phyloP scores from a whole-genome alignment of 2,888 invertebrate genomes.

The Gari tellinella region DNA sequence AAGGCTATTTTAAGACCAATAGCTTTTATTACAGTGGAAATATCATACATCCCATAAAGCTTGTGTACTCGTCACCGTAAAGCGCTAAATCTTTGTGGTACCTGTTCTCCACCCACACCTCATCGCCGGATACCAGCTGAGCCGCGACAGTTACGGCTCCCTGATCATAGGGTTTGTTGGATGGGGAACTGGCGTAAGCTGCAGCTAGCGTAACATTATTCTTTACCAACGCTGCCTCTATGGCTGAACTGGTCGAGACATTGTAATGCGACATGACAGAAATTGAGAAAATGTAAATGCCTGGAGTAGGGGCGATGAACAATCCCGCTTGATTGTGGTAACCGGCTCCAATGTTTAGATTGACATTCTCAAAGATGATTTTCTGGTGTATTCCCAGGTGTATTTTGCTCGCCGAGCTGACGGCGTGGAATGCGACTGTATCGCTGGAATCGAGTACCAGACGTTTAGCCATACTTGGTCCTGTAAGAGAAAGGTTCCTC shows the following conservation, averaged over 20 bases:
- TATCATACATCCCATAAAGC: slow-evolving; percentile 1
- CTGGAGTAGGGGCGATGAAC: not conserved
- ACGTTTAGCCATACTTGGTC: too few relatives aligned
- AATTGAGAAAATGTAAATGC: not conserved
- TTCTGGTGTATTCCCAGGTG: not conserved
- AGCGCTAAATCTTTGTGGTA: not conserved
- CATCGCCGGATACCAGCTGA: not conserved
- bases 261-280: not conserved
- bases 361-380: not conserved
- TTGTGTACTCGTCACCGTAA: not conserved
- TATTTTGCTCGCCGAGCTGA: too few relatives aligned
- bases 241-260: not conserved
- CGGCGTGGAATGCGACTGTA: too few relatives aligned
- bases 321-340: not conserved
- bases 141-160: not conserved
- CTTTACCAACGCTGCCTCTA: too few relatives aligned
- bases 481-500: too few relatives aligned
- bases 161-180: too few relatives aligned
- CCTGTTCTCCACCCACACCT: not conserved
- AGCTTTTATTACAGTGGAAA: too few relatives aligned
- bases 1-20: too few relatives aligned
- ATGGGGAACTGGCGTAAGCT: too few relatives aligned
- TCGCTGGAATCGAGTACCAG: too few relatives aligned
- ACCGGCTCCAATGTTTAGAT: not conserved
- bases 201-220: too few relatives aligned